These are phyloP conservation scores for Ommatoiulus sabulosus DNA, from an alignment of 2,888 invertebrate genomes.

Conservation along the genomic window DNA sequence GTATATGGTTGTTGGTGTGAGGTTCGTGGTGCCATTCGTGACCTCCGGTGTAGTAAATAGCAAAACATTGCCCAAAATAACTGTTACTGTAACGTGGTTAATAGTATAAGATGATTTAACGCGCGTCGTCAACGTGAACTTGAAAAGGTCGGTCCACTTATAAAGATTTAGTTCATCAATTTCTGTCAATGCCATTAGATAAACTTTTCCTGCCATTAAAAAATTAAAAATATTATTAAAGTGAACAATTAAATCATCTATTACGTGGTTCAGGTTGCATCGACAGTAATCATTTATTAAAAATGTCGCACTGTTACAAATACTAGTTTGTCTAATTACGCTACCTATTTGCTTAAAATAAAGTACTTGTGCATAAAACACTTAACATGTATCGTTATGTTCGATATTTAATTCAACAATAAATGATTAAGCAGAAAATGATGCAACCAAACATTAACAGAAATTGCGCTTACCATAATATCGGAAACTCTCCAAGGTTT, in stretches of 20 bases:
- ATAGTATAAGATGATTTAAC: not conserved
- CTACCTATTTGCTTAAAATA: no score
- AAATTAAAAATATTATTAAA: no score
- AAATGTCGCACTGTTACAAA: no score
- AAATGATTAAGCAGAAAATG: no score
- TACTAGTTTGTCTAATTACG: no score
- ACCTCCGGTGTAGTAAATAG: not conserved
- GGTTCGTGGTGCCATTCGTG: not conserved
- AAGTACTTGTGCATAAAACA: no score
- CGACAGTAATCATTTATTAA: not conserved
- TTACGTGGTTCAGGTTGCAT: not conserved
- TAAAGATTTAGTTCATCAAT: slow-evolving; percentile 1
- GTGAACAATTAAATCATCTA: no score
- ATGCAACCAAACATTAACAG: no score
- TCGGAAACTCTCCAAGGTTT: not conserved
- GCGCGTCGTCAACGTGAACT: not conserved
- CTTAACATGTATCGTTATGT: no score
- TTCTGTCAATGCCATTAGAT: not conserved
- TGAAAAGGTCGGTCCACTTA: slow-evolving; percentile 8
- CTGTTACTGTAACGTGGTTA: not conserved
- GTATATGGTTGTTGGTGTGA: slow-evolving; percentile 12
- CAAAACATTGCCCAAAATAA: not conserved
- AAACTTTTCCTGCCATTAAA: not conserved
- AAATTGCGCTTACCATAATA: not conserved
- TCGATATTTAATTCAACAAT: no score